Base-by-base conservation (phyloP, 2,113 vertebrate species). In the Ageneiosus marmoratus region DNA sequence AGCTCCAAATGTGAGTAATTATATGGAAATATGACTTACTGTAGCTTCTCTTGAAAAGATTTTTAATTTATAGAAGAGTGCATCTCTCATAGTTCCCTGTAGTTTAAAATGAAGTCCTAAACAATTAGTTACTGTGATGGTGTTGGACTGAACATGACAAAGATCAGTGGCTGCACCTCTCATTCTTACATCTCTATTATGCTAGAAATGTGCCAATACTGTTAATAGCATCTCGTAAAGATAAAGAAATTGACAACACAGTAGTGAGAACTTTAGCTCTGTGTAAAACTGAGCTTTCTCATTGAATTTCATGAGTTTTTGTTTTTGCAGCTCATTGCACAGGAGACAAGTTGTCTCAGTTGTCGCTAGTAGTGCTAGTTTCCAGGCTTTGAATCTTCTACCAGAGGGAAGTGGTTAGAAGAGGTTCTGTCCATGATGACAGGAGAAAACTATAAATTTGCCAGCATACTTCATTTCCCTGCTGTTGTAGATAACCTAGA, bases 51-150 rank as follows among this genome's bases (percentile, higher is more conserved):
- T 80, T 51, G 73, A 80, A 83, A 22, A 53, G 44, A 69, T 69
- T 70, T 83, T 51, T 83, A 63, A 65, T 83, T 56, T 55, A 86
- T 70, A 79, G 22, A 79, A 80, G 37, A 69, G 41, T 55, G 76
- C 73, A 53, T 50, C 48, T 82, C 56, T 76, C 37, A 10, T 63
- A 63, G 77, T 34, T 79, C 80, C 69, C 55, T 82, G 32, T 82
- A 55, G 80, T 48, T 50, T 48, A 82, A 73, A 74, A 82, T 82
- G 56, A 81, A 81, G 69, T 73, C 53, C 67, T 62, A 55, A 75
- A 82, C 80, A 82, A 82, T 82, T 74, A 82, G 55, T 62, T 82
- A 74, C 70, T 82, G 27, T 74, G 74, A 60, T 82, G 55, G 69
- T 73, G 55, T 56, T 50, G 34, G 58, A 75, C 48, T 46, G 44